Base-by-base conservation (phyloP, 2,797 vertebrate genomes). In the Craterocephalus amniculus region DNA sequence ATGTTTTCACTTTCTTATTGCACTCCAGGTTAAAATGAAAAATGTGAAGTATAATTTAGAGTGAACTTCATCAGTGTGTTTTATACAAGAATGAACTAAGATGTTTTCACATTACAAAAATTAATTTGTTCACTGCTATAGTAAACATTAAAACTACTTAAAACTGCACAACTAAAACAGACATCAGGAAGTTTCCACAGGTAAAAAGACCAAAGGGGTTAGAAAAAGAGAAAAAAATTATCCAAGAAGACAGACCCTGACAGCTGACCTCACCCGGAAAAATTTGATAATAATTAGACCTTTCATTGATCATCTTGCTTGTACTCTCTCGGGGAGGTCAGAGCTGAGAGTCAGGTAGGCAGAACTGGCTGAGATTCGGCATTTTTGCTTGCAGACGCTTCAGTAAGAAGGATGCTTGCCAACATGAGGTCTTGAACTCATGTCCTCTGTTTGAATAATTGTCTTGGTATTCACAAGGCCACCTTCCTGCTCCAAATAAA, bases 361-460 rank as follows among this genome's bases (percentile, higher is more conserved):
- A 69, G 52, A 80, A 67, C 69, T 82, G 78, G 80, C 77, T 82
- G 71, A 27, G 72, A 82, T 64, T 83, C 63, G 74, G 67, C 78
- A 78, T 83, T 84, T 87, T 79, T 73, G 55, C 80, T 74, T 67
- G 56, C 54, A 18, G 67, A 76, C 62, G 63, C 80, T 78, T 84
- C 72, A 83, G 70, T 45, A 74, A 83, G 84, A 89, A 11, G 12
- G 75, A 88, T 87, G 75, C 69, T 80, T 81, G 85, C 87, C 84
- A 89, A 57, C 48, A 35, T 29, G 72, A 76, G 79, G 86, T 38
- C 81, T 75, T 87, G 79, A 88, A 90, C 85, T 63, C 55, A 26
- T 87, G 81, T 85, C 77, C 79, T 69, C 36, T 45, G 36, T 79
- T 78, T 87, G 79, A 89, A 86, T 89, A 80, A 88, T 88, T 69